A percentile compares a stretch with the other conserved stretches of the same genome.
phyloP scores from a whole-genome alignment of 2,113 vertebrate genomes.

The Elephantulus edwardii region DNA sequence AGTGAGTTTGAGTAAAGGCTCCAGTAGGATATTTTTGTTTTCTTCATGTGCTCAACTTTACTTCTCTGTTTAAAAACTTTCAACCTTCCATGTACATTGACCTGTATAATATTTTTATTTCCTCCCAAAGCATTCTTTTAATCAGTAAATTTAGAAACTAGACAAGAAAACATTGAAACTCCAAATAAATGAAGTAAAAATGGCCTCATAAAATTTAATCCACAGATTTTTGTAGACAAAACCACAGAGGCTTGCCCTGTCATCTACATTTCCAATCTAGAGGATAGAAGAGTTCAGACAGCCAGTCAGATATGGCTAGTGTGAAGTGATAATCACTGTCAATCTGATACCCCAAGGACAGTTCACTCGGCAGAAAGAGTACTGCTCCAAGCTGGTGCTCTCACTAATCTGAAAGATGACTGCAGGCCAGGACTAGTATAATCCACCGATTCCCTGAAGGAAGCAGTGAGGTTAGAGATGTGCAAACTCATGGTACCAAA shows the following conservation, averaged over 20 bases:
- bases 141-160: neutral
- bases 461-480: too few species aligned
- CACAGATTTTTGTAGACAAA: neutral
- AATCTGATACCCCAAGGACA: too few species aligned
- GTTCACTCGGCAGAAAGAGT: too few species aligned
- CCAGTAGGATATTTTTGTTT: neutral
- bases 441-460: too few species aligned
- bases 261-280: neutral
- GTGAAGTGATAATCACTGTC: too few species aligned
- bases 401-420: too few species aligned
- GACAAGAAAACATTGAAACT: neutral
- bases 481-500: too few species aligned
- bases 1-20: too few species aligned
- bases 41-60: neutral
- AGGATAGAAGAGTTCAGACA: too few species aligned
- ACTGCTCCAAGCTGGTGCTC: too few species aligned
- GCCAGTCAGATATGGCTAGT: too few species aligned
- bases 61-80: constrained; percentile 14
- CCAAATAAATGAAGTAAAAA: constrained; percentile 2
- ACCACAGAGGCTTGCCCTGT: neutral
- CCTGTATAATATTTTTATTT: neutral
- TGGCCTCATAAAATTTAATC: neutral
- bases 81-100: neutral
- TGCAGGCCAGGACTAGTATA: too few species aligned
- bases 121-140: neutral